phyloP scores from a whole-genome alignment of 2,888 invertebrate species.

The Leucoma salicis region DNA sequence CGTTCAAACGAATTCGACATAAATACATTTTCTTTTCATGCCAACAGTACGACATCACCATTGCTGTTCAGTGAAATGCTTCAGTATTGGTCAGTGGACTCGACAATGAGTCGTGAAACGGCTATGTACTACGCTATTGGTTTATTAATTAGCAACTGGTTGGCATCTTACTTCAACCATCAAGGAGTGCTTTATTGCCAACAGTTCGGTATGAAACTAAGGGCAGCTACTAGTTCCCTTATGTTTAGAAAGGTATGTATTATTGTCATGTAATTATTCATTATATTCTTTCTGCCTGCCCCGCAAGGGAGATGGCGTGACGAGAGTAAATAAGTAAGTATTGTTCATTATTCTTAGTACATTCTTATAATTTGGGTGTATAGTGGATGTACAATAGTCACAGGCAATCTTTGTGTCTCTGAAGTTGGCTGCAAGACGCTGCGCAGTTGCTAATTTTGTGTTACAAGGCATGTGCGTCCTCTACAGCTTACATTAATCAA shows the following conservation, averaged over 20 bases:
- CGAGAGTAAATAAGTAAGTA: no score
- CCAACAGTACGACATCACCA: slow-evolving; percentile 81
- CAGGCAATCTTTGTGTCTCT: no score
- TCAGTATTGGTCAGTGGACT: slow-evolving; percentile 78
- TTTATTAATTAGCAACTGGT: slow-evolving; percentile 69
- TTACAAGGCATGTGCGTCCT: no score
- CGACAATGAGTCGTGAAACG: slow-evolving; percentile 58
- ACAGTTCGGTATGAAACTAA: slow-evolving; percentile 87
- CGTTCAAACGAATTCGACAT: no score
- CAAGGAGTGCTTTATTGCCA: slow-evolving; percentile 86
- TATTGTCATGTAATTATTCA: neutral
- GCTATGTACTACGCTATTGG: slow-evolving; percentile 80
- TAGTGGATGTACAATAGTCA: no score
- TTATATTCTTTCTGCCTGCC: no score
- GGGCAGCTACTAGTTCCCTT: slow-evolving; percentile 87
- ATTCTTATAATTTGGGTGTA: no score
- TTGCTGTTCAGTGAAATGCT: slow-evolving; percentile 82
- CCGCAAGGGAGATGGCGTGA: no score
- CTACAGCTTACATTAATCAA: no score
- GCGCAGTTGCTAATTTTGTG: no score
- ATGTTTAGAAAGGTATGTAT: slow-evolving; percentile 88
- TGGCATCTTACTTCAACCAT: slow-evolving; percentile 84
- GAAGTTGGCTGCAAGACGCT: no score
- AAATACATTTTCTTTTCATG: neutral
- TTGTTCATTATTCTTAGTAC: no score